Conservation (phyloP, 2,797 vertebrate genomes). For the Otolemur crassicaudatus region DNA sequence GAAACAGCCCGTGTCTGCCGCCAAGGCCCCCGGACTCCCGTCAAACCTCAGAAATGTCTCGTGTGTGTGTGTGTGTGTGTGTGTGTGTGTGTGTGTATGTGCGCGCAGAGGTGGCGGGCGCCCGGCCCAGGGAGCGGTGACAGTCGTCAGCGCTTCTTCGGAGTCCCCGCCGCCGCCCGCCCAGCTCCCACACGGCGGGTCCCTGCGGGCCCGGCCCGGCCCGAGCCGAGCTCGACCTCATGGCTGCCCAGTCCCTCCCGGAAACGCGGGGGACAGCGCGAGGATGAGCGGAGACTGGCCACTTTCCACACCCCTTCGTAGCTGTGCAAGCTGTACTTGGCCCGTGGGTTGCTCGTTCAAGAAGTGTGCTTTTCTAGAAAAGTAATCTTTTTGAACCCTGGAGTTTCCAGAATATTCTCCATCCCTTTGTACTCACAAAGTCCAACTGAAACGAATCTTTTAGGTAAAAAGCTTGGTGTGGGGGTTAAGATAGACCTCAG, state of each 20-base stretch:
- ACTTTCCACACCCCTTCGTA: not conserved
- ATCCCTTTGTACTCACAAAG: conserved; percentile 8
- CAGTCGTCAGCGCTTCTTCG: conserved; percentile 7
- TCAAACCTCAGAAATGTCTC: not conserved
- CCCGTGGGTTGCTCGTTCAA: not conserved
- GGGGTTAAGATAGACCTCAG: not conserved
- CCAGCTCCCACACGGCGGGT: not conserved
- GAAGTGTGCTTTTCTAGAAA: conserved; percentile 30
- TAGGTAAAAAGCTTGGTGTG: not conserved
- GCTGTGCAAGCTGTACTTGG: not conserved
- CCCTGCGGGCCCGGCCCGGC: not conserved
- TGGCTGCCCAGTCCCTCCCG: too few species aligned
- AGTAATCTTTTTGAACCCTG: not conserved
- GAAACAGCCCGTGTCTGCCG: not conserved
- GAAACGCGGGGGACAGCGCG: not conserved
- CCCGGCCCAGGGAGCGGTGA: not conserved
- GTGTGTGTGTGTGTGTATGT: not conserved
- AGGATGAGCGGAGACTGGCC: not conserved
- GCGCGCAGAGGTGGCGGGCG: too few species aligned
- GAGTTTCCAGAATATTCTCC: conserved; percentile 42
- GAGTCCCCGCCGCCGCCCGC: not conserved
- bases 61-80: not conserved
- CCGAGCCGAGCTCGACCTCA: not conserved
- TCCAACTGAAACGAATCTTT: conserved; percentile 11
- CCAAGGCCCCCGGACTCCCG: not conserved